Conservation (phyloP, 2,888 invertebrate genomes). For the Enoplolaimus lenunculus region DNA sequence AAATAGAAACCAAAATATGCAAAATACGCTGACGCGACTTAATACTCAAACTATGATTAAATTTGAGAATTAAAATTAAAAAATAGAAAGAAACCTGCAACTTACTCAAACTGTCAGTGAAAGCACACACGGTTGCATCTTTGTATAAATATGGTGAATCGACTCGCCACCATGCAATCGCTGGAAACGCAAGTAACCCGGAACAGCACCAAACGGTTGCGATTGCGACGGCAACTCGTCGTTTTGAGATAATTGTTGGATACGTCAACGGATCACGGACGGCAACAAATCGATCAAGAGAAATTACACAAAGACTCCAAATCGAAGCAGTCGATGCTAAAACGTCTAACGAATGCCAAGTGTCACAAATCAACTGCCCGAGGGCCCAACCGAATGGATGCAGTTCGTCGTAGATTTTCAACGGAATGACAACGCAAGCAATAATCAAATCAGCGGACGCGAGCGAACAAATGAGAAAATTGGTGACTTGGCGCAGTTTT, state of each 20-base stretch:
- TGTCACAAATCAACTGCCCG: conserved; percentile 87
- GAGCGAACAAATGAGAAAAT: conserved; percentile 88
- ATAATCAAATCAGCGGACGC: conserved; percentile 92
- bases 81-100: too few relatives aligned
- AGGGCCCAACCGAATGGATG: conserved; percentile 60
- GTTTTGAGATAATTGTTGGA: conserved; percentile 79
- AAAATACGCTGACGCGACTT: too few relatives aligned
- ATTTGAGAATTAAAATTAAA: too few relatives aligned
- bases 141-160: conserved; percentile 44
- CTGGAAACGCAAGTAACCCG: conserved; percentile 90
- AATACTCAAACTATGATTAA: too few relatives aligned
- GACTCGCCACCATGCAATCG: conserved; percentile 55
- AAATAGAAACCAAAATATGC: too few relatives aligned
- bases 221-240: conserved; percentile 69
- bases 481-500: conserved; percentile 87
- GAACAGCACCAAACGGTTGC: conserved; percentile 92
- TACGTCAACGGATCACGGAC: conserved; percentile 96
- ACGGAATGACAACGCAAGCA: conserved; percentile 93
- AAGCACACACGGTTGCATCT: conserved; percentile 54
- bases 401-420: conserved; percentile 42
- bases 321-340: conserved; percentile 94
- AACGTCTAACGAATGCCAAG: conserved; percentile 91
- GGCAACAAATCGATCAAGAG: conserved; percentile 67
- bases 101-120: conserved; percentile 86
- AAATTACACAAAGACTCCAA: conserved; percentile 79